phyloP scores from a whole-genome alignment of 2,888 invertebrate genomes.

The Machimus rusticus region DNA sequence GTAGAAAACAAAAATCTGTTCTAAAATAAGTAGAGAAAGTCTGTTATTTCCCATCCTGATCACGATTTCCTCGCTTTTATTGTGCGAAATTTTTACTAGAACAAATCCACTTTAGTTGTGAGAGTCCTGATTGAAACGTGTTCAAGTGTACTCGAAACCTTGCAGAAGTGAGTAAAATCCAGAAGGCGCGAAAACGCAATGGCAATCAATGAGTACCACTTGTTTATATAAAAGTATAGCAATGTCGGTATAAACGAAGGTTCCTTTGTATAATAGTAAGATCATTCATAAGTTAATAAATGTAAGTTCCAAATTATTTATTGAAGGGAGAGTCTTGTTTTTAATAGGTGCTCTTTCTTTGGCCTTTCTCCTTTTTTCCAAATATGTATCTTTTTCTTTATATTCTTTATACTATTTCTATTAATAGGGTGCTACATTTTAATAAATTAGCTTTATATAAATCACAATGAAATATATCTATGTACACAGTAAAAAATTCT shows the following conservation, averaged over 20 bases:
- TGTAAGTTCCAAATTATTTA: too few species aligned
- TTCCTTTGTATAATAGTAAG: background rate
- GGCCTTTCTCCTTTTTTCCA: too few species aligned
- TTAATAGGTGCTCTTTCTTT: too few species aligned
- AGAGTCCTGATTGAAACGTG: slow-evolving; percentile 6
- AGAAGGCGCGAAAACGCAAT: slow-evolving; percentile 10
- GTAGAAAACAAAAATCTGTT: background rate
- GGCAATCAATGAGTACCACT: background rate
- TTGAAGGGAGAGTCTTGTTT: too few species aligned
- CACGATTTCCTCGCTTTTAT: slow-evolving; percentile 9
- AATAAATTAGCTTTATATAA: too few species aligned
- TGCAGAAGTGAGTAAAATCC: background rate
- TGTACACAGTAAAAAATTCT: too few species aligned
- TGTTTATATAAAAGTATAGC: background rate
- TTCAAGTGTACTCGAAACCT: background rate
- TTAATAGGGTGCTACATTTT: too few species aligned
- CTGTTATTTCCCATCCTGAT: background rate
- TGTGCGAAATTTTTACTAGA: slow-evolving; percentile 8
- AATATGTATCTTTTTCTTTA: too few species aligned
- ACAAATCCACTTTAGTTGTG: background rate
- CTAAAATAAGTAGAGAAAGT: background rate
- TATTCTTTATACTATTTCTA: too few species aligned
- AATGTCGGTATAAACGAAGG: background rate
- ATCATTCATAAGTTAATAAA: too few species aligned
- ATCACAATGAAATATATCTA: too few species aligned